Evolutionary conservation across 2,888 invertebrate species (phyloP).

Genomic region (Epicampocera succincta): DNA sequence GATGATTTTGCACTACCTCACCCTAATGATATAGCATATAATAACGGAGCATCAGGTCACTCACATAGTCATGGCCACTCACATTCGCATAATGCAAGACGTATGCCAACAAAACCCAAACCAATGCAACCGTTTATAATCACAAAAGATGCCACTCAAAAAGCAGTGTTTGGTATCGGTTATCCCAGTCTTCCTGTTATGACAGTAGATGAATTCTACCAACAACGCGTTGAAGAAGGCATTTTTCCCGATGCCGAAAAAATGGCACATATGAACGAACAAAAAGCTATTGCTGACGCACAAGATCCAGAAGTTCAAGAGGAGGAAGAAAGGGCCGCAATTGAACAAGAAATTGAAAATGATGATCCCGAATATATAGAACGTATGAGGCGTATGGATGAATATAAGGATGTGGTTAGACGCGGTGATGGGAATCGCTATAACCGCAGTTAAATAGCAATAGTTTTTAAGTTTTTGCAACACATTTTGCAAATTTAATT

Average conservation of each 20-base stretch:
- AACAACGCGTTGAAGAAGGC: constrained; percentile 90
- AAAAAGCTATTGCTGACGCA: constrained; percentile 77
- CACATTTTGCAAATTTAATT: not conserved
- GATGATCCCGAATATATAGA: constrained; percentile 88
- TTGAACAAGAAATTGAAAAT: constrained; percentile 85
- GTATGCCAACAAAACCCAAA: constrained; percentile 77
- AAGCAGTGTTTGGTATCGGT: constrained; percentile 95
- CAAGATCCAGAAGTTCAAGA: constrained; percentile 84
- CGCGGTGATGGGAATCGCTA: constrained; percentile 93
- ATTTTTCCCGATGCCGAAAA: constrained; percentile 84
- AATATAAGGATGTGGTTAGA: constrained; percentile 93
- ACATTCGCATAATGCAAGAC: constrained; percentile 38
- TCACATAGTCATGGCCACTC: constrained; percentile 53
- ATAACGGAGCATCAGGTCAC: not conserved
- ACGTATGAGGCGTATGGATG: constrained; percentile 88
- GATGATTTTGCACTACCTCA: constrained; percentile 52
- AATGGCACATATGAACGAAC: constrained; percentile 77
- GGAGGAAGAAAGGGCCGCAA: constrained; percentile 82
- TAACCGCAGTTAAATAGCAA: constrained; percentile 86
- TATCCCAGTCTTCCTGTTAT: constrained; percentile 96
- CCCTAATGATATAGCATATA: not conserved
- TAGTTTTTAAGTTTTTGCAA: not conserved
- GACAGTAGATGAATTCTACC: constrained; percentile 97
- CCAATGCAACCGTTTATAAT: constrained; percentile 92
- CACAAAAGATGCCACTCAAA: constrained; percentile 93